phyloP scores from a whole-genome alignment of 1,140 invertebrate species.

The Drosophila melanica region DNA sequence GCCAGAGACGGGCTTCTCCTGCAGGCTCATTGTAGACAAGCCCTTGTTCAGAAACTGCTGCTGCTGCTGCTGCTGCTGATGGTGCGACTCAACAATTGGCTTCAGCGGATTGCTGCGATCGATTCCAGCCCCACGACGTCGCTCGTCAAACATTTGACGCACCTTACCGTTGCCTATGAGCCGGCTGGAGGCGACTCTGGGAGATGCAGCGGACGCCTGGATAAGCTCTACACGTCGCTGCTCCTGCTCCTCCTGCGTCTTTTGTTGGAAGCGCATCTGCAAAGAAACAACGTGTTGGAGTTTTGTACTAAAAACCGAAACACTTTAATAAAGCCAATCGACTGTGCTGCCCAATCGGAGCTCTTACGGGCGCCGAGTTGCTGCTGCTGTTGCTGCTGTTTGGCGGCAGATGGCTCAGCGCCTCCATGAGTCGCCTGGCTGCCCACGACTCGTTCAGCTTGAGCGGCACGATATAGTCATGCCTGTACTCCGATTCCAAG shows the following conservation, averaged over 20 bases:
- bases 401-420: constrained; percentile 72
- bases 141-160: constrained; percentile 92
- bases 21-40: constrained; percentile 47
- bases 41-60: constrained; percentile 49
- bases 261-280: constrained; percentile 82
- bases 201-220: constrained; percentile 6
- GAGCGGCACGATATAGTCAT: constrained; percentile 84
- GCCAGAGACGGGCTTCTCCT: constrained; percentile 30
- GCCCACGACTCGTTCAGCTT: constrained; percentile 86
- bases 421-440: constrained; percentile 84
- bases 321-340: neutral
- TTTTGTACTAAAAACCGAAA: neutral
- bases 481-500: constrained; percentile 22
- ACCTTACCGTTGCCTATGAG: constrained; percentile 84
- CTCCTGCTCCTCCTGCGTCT: constrained; percentile 71
- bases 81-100: constrained; percentile 84
- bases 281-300: constrained; percentile 1
- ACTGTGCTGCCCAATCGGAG: neutral
- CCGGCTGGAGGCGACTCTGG: constrained; percentile 40
- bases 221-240: constrained; percentile 60
- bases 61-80: constrained; percentile 15
- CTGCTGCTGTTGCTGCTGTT: constrained; percentile 28
- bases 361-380: constrained; percentile 67
- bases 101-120: constrained; percentile 92
- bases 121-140: constrained; percentile 89